A percentile compares a stretch with the other conserved stretches of the same genome.
Conservation (phyloP, 2,888 invertebrate species). For the Diabrotica balteata region DNA sequence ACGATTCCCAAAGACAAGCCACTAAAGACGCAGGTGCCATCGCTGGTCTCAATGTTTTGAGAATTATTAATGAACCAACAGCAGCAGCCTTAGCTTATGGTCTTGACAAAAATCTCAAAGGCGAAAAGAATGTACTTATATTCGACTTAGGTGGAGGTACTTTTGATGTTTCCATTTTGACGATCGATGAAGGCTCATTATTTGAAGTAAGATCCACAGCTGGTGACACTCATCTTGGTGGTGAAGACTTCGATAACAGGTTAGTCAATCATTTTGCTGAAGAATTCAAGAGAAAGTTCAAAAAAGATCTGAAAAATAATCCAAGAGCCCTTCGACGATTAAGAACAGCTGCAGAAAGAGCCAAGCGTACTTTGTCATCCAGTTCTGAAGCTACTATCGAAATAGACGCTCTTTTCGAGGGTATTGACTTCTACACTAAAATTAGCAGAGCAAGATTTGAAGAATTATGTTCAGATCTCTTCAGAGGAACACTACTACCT, state of each 20-base stretch:
- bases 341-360: constrained; percentile 79
- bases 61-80: constrained; percentile 81
- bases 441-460: constrained; percentile 79
- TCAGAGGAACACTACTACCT: constrained; percentile 71
- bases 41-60: constrained; percentile 73
- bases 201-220: constrained; percentile 85
- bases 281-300: constrained; percentile 76
- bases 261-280: constrained; percentile 67
- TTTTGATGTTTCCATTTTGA: constrained; percentile 84
- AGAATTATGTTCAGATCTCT: constrained; percentile 76
- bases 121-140: constrained; percentile 64
- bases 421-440: constrained; percentile 75
- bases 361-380: constrained; percentile 79
- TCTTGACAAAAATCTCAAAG: constrained; percentile 47
- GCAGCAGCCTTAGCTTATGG: constrained; percentile 46
- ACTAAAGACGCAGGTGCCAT: constrained; percentile 81
- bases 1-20: constrained; percentile 77
- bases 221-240: constrained; percentile 84
- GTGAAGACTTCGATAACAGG: constrained; percentile 72
- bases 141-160: constrained; percentile 72
- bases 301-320: constrained; percentile 69
- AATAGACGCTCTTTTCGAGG: constrained; percentile 78
- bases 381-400: constrained; percentile 79
- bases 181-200: constrained; percentile 82
- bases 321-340: constrained; percentile 73